These are phyloP conservation scores for Glomeris marginata DNA, from an alignment of 2,888 invertebrate genomes.

Conservation along the genomic window DNA sequence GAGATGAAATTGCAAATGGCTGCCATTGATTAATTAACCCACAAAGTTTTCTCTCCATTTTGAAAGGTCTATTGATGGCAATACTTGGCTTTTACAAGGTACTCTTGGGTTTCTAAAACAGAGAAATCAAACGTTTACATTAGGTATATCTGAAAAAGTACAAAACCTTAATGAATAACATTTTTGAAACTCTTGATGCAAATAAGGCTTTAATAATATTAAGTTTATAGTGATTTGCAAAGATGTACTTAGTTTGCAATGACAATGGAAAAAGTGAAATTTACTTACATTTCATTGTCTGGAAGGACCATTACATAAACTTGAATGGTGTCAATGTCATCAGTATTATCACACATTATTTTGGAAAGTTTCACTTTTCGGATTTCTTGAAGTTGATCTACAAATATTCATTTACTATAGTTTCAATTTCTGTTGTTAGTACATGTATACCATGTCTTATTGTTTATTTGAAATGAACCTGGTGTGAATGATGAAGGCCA, in stretches of 20 bases:
- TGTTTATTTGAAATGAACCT: conserved; percentile 13
- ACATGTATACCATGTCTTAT: not conserved
- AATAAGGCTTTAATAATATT: not conserved
- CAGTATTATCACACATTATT: conserved; percentile 17
- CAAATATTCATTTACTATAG: not conserved
- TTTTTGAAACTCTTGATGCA: too few species aligned
- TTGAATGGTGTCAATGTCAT: conserved; percentile 16
- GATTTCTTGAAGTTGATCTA: conserved; percentile 17
- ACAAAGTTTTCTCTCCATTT: conserved; percentile 61
- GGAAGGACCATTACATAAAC: conserved; percentile 16
- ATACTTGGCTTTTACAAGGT: conserved; percentile 72
- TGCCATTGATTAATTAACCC: conserved; percentile 2
- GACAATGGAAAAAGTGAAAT: not conserved
- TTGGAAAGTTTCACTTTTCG: conserved; percentile 15
- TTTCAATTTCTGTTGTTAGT: too few species aligned
- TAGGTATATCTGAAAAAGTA: not conserved
- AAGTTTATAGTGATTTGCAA: not conserved
- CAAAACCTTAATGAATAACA: too few species aligned
- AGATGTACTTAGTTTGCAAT: not conserved
- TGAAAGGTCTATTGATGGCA: conserved; percentile 70
- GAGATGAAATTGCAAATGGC: not conserved
- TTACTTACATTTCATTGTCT: conserved; percentile 16
- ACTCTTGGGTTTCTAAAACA: conserved; percentile 71
- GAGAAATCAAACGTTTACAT: not conserved
- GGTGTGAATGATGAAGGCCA: conserved; percentile 16